phyloP scores from a whole-genome alignment of 92 coral and sea anemone genomes.

The Siderastrea siderea region DNA sequence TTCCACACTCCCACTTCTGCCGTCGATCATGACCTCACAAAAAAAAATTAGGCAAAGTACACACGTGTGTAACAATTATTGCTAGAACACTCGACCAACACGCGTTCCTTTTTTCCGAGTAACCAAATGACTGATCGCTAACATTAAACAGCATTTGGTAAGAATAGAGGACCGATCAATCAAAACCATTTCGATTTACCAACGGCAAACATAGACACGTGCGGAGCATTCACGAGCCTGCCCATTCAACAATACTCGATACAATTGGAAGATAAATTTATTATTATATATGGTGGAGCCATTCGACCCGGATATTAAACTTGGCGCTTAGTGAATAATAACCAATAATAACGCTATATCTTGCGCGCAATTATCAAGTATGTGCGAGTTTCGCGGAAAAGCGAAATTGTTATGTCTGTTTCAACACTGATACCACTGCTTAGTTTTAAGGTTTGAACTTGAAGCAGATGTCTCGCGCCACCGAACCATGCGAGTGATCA shows the following conservation, averaged over 20 bases:
- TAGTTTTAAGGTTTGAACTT: background rate
- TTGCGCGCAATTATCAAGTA: slow-evolving; percentile 13
- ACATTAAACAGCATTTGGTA: slow-evolving; percentile 34
- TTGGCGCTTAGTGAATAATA: slow-evolving; percentile 2
- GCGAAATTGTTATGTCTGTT: background rate
- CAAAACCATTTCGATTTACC: background rate
- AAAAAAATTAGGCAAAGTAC: background rate
- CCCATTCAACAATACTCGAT: slow-evolving; percentile 17
- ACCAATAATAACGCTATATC: background rate
- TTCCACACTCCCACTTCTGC: too few species aligned
- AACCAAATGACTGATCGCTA: slow-evolving; percentile 20
- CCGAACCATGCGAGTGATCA: background rate
- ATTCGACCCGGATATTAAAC: slow-evolving; percentile 3
- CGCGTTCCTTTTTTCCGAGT: slow-evolving; percentile 30
- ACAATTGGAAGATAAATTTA: slow-evolving; percentile 19
- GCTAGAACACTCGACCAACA: slow-evolving; percentile 9
- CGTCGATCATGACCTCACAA: background rate
- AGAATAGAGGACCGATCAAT: slow-evolving; percentile 22
- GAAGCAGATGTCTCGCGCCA: background rate
- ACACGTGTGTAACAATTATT: background rate
- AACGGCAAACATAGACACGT: slow-evolving; percentile 28
- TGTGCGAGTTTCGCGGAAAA: slow-evolving; percentile 5
- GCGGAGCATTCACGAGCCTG: background rate
- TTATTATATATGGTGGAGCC: background rate
- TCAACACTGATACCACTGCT: background rate